Evolutionary conservation across 1,140 invertebrate species (phyloP), one percentile per base, ranked within the genome.

Genomic region (Drosophila elegans): DNA sequence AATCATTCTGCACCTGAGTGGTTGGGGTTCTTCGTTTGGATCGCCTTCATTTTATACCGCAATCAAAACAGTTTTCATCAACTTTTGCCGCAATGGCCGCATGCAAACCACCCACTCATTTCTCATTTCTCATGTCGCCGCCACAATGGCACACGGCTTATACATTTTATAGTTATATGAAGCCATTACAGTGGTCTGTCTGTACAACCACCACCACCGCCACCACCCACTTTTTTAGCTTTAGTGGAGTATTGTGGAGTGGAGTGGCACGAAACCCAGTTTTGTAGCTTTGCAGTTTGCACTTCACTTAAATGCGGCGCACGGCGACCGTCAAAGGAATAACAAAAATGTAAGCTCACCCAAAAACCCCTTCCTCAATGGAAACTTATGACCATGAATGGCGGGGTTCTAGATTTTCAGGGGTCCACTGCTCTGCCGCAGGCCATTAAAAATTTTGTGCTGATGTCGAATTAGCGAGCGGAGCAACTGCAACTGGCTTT

Each of bases 81-180:
- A 77, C 56, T 62, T 67, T 78, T 77, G 64, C 72, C 62, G 67
- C 78, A 81, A 63, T 55, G 78, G 64, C 78, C 52, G 44, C 64
- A 78, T 59, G 60, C 60, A 63, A 55, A 34, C 46, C 16, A 16
- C n/a, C 44, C 55, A 41, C 46, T 32, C 60, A 53, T 32, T 32
- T 32, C 67, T 69, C 63, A 69, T 69, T 71, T 56, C 64, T 56
- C 51, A 71, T 64, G 61, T 45, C 61, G 53, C 38, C 44, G 34
- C 51, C 62, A 78, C 78, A 83, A 81, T 78, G 74, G 60, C 54
- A 59, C 67, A 57, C 56, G 63, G 78, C 74, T 71, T 74, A 88
- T 86, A 82, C 60, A 86, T 86, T 88, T 86, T 79, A 86, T 88
- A 79, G 79, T 79, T 76, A 78, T 67, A 86, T 86, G 62, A 78